A percentile compares a stretch with the other conserved stretches of the same genome.
Evolutionary conservation across 2,888 invertebrate genomes (phyloP).

Genomic region (Rhaphigaster nebulosa): DNA sequence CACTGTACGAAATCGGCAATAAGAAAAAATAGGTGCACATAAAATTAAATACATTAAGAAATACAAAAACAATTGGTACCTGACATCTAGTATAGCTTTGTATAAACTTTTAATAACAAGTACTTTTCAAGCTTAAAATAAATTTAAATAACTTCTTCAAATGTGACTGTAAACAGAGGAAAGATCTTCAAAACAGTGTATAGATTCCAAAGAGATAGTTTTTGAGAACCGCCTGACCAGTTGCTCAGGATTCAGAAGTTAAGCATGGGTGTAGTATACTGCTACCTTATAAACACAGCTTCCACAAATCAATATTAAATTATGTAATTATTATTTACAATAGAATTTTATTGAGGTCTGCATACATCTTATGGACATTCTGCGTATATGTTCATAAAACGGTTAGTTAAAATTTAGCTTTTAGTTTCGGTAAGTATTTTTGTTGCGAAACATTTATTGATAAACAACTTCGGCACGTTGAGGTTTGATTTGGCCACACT

Average conservation of each 20-base stretch:
- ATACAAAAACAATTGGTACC: not conserved
- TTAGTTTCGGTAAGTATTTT: not conserved
- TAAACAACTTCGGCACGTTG: not conserved
- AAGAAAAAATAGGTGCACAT: not conserved
- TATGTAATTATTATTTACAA: not conserved
- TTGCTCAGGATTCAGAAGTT: not conserved
- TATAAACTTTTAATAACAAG: not conserved
- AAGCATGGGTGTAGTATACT: not conserved
- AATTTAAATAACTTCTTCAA: slow-evolving; percentile 19
- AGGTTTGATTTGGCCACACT: too few species aligned
- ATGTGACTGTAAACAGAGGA: slow-evolving; percentile 46
- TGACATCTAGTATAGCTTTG: slow-evolving; percentile 23
- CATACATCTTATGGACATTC: too few species aligned
- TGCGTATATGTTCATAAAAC: too few species aligned
- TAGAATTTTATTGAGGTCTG: too few species aligned
- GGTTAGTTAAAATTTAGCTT: too few species aligned
- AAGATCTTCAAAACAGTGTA: slow-evolving; percentile 45
- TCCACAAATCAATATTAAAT: not conserved
- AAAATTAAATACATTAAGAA: not conserved
- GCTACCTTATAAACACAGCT: not conserved
- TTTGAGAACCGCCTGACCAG: not conserved
- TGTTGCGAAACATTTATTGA: not conserved
- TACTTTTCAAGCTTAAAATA: not conserved
- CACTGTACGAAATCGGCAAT: not conserved
- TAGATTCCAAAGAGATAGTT: slow-evolving; percentile 8